Percentiles rank a stretch among this genome's conserved stretches.
These are phyloP conservation scores for Heliconius ismenius DNA, from an alignment of 2,888 invertebrate genomes.

Conservation along the genomic window DNA sequence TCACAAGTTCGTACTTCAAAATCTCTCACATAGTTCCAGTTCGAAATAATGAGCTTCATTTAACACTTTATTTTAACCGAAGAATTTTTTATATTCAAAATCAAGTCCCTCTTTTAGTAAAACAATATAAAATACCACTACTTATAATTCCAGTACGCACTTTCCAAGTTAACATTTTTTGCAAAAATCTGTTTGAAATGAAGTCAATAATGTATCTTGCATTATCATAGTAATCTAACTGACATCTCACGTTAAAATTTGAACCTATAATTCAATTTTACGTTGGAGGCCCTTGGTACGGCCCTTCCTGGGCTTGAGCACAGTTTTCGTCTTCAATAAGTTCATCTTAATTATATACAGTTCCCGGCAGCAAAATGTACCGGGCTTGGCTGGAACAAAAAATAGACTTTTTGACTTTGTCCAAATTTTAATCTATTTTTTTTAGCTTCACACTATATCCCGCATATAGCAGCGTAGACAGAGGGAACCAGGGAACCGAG, in stretches of 20 bases:
- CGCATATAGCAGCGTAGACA: too few species aligned
- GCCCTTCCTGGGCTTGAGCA: background rate
- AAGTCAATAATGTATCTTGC: background rate
- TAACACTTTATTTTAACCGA: background rate
- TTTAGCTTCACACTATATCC: too few species aligned
- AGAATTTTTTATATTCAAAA: background rate
- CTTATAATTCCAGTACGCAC: background rate
- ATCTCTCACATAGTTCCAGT: background rate
- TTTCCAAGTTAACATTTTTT: background rate
- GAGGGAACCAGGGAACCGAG: too few species aligned
- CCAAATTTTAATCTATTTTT: too few species aligned
- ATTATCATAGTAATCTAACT: background rate
- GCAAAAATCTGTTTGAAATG: background rate
- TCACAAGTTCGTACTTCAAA: background rate
- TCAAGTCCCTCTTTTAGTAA: background rate
- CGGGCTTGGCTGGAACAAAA: conserved; percentile 58
- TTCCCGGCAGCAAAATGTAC: conserved; percentile 66
- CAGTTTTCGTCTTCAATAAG: conserved; percentile 37
- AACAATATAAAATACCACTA: background rate
- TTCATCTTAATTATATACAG: conserved; percentile 50
- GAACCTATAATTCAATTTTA: conserved; percentile 10
- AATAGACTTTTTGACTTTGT: background rate
- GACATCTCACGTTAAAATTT: background rate
- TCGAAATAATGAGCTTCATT: background rate
- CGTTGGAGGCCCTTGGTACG: conserved; percentile 52